Evolutionary conservation across 2,888 invertebrate species (phyloP).

Genomic region (Drosophila kanekoi): DNA sequence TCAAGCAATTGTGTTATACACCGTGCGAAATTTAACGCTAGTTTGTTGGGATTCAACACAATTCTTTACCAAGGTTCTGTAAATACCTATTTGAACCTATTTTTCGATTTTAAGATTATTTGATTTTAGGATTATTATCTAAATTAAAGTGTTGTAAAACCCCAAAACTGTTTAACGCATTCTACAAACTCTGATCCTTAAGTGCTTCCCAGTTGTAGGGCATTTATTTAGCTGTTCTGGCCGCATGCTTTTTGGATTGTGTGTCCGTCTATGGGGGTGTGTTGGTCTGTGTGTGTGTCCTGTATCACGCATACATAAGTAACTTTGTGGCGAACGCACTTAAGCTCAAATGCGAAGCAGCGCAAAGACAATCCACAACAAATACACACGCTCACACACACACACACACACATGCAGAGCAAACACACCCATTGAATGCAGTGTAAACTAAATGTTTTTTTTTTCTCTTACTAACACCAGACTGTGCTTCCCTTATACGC

Average conservation of each 20-base stretch:
- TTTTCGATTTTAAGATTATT: no score
- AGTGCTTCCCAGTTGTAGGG: slow-evolving; percentile 46
- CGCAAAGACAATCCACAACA: slow-evolving; percentile 15
- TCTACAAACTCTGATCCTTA: slow-evolving; percentile 33
- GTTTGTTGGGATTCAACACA: neutral
- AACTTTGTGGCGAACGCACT: slow-evolving; percentile 66
- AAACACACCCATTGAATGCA: slow-evolving; percentile 53
- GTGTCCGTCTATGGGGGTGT: slow-evolving; percentile 18
- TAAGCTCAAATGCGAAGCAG: slow-evolving; percentile 41
- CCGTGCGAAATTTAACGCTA: neutral
- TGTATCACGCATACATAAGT: slow-evolving; percentile 25
- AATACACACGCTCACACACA: slow-evolving; percentile 23
- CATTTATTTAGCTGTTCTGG: slow-evolving; percentile 49
- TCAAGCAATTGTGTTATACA: neutral
- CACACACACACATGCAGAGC: slow-evolving; percentile 14
- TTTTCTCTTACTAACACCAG: slow-evolving; percentile 20
- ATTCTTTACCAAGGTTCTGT: no score
- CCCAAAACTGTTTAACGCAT: slow-evolving; percentile 2
- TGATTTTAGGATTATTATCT: no score
- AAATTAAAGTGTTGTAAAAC: slow-evolving; percentile 5
- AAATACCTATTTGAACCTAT: no score
- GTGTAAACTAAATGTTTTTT: slow-evolving; percentile 76
- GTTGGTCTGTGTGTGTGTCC: slow-evolving; percentile 19
- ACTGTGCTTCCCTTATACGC: slow-evolving; percentile 52
- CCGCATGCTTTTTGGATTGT: slow-evolving; percentile 32